Evolutionary conservation across 1,140 invertebrate species (phyloP).

Genomic region (Panagrolaimus sp.): DNA sequence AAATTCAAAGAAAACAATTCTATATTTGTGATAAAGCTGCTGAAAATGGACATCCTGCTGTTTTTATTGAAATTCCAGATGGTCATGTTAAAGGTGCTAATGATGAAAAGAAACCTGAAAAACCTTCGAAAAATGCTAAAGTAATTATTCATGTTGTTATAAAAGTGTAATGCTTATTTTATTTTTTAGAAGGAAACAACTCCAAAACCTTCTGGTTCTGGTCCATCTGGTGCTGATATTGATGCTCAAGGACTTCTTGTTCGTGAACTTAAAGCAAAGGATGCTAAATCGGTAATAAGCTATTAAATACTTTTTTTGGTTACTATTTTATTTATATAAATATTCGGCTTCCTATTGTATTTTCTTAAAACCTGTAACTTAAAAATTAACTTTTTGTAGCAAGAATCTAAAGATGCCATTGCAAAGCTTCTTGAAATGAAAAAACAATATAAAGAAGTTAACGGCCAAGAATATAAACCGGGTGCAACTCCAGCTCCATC

Average conservation of each 20-base stretch:
- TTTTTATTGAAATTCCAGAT: constrained; percentile 52
- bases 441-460: constrained; percentile 34
- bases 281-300: constrained; percentile 23
- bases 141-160: constrained; percentile 11
- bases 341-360: not conserved
- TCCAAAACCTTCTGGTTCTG: constrained; percentile 5
- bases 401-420: constrained; percentile 39
- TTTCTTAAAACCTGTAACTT: not conserved
- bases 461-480: constrained; percentile 22
- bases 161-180: not conserved
- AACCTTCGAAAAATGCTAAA: not conserved
- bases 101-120: constrained; percentile 11
- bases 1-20: constrained; percentile 87
- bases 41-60: constrained; percentile 13
- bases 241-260: constrained; percentile 31
- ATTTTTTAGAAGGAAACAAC: not conserved
- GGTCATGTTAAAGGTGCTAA: constrained; percentile 20
- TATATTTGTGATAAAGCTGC: constrained; percentile 73
- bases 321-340: not conserved
- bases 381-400: constrained; percentile 6
- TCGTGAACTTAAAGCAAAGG: constrained; percentile 34
- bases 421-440: constrained; percentile 39
- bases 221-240: constrained; percentile 20
- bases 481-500: constrained; percentile 11
- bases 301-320: constrained; percentile 25